phyloP scores from a whole-genome alignment of 2,888 invertebrate genomes.

The Parnassius mnemosyne region DNA sequence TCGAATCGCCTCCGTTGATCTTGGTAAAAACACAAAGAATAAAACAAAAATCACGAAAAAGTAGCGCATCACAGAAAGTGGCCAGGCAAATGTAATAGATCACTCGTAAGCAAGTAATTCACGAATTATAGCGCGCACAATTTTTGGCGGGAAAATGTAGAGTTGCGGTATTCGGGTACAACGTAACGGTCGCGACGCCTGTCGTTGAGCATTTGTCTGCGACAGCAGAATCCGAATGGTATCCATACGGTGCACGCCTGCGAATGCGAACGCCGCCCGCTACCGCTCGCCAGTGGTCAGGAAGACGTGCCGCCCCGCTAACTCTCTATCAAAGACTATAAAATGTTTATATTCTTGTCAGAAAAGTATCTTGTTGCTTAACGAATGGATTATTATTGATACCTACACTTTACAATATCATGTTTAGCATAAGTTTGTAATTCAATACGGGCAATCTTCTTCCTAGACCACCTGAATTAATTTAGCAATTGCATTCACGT shows the following conservation, averaged over 20 bases:
- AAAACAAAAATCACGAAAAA: constrained; percentile 67
- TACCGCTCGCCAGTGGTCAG: constrained; percentile 63
- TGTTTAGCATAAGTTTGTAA: too few species aligned
- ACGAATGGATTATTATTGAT: too few species aligned
- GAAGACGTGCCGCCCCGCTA: constrained; percentile 31
- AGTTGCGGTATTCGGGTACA: constrained; percentile 30
- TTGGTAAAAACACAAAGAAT: constrained; percentile 74
- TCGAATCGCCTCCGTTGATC: constrained; percentile 68
- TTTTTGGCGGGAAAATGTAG: constrained; percentile 64
- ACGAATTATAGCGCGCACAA: constrained; percentile 38
- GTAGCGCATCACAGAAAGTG: constrained; percentile 65
- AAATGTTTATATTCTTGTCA: background rate
- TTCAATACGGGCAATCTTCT: too few species aligned
- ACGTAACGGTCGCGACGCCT: constrained; percentile 42
- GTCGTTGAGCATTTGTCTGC: constrained; percentile 49
- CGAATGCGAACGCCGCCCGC: constrained; percentile 35
- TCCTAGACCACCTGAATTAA: too few species aligned
- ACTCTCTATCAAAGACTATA: constrained; percentile 26
- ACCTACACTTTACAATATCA: too few species aligned
- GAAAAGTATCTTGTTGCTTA: background rate
- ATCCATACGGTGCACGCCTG: constrained; percentile 42
- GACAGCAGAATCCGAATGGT: constrained; percentile 51
- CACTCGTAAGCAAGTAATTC: constrained; percentile 30
- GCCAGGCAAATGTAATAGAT: constrained; percentile 27
- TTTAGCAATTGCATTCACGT: too few species aligned